A percentile compares a stretch with the other conserved stretches of the same genome.
phyloP scores from a whole-genome alignment of 1,140 invertebrate species.

The Calephelis virginiensis region DNA sequence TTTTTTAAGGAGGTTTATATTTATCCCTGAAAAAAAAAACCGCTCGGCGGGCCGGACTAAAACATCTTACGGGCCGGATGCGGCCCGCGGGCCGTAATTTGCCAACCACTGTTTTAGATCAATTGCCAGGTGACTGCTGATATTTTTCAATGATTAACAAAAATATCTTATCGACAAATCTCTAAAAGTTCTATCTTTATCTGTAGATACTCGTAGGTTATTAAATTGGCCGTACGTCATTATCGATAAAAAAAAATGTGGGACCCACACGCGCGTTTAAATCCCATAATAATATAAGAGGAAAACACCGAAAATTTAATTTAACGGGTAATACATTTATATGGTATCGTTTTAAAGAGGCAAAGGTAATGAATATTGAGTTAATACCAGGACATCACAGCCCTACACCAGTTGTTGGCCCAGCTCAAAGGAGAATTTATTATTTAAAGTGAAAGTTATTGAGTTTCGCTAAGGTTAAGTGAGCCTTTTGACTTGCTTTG shows the following conservation, averaged over 20 bases:
- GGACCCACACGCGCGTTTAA: not conserved
- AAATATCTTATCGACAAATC: no score
- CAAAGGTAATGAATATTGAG: slow-evolving; percentile 28
- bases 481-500: slow-evolving; percentile 67
- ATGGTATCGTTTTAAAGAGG: slow-evolving; percentile 3
- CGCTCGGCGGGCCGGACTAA: no score
- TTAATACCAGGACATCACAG: slow-evolving; percentile 42
- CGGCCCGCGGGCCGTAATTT: no score
- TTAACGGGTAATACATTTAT: slow-evolving; percentile 1
- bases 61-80: no score
- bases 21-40: no score
- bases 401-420: slow-evolving; percentile 58
- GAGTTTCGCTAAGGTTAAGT: slow-evolving; percentile 75
- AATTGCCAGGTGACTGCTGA: no score
- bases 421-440: slow-evolving; percentile 71
- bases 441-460: slow-evolving; percentile 76
- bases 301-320: not conserved
- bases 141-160: no score
- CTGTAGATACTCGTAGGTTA: no score
- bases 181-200: no score
- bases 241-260: not conserved
- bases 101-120: no score
- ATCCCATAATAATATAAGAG: not conserved
- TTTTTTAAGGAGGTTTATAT: no score
- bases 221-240: not conserved